phyloP scores from a whole-genome alignment of 30 jellyfish, hydroid and myxozoan species.

The Aurelia sp. region DNA sequence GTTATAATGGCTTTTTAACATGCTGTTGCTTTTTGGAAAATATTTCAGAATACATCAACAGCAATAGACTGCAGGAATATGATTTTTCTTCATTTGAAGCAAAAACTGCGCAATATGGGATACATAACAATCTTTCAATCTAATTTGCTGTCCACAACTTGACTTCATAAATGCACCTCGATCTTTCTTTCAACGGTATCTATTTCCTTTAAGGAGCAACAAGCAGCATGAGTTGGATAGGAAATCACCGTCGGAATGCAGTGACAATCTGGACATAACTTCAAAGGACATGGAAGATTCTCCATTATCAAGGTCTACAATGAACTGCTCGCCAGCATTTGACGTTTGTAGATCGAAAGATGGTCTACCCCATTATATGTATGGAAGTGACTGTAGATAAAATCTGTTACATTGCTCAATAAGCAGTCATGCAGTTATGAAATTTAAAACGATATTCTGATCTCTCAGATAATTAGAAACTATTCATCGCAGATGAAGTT shows the following conservation, averaged over 20 bases:
- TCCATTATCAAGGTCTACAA: constrained; percentile 44
- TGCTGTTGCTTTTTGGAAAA: no score
- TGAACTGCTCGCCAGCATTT: constrained; percentile 71
- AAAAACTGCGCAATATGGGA: no score
- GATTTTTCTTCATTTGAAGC: no score
- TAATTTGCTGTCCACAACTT: no score
- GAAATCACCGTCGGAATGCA: constrained; percentile 42
- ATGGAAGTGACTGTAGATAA: constrained; percentile 36
- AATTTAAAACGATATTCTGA: background rate
- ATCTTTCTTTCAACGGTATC: background rate
- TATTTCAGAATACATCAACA: no score
- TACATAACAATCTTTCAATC: no score
- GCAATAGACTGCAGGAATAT: no score
- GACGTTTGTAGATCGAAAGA: constrained; percentile 67
- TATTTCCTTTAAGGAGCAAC: constrained; percentile 39
- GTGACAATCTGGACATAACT: constrained; percentile 41
- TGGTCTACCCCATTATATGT: constrained; percentile 51
- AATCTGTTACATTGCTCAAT: background rate
- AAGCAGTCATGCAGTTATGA: background rate
- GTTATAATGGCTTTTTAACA: no score
- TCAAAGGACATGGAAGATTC: constrained; percentile 45
- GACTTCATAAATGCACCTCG: no score
- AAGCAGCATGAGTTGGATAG: constrained; percentile 56
- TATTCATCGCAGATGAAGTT: no score
- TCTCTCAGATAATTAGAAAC: no score